Evolutionary conservation across 2,113 vertebrate genomes (phyloP).

Genomic region (Synchiropus splendidus): DNA sequence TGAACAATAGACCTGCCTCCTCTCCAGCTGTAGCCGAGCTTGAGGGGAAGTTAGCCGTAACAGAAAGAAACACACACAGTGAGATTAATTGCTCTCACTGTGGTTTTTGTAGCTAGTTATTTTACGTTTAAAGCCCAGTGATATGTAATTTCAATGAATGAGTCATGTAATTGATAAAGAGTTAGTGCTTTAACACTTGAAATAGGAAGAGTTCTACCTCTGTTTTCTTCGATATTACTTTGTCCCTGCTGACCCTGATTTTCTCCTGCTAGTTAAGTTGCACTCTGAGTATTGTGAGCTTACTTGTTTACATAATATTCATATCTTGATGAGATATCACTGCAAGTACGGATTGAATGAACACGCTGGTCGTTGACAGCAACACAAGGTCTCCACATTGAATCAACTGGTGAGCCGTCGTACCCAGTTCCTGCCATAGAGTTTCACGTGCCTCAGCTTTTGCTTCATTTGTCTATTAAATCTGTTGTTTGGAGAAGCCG

Average conservation of each 20-base stretch:
- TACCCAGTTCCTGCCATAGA: conserved; percentile 16
- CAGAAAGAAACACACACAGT: conserved; percentile 28
- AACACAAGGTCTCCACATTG: neutral
- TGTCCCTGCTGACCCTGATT: no score
- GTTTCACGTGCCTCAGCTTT: conserved; percentile 23
- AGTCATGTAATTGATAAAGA: neutral
- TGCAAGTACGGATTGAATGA: conserved; percentile 28
- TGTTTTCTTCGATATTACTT: no score
- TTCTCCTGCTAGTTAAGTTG: no score
- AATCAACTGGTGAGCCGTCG: conserved; percentile 22
- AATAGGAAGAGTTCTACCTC: neutral
- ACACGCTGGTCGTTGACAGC: conserved; percentile 5
- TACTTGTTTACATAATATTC: no score
- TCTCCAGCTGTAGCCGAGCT: conserved; percentile 46
- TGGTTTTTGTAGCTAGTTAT: neutral
- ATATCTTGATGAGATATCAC: no score
- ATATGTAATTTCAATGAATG: neutral
- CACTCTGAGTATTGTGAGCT: no score
- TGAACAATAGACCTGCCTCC: conserved; percentile 51
- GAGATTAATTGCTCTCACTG: conserved; percentile 26
- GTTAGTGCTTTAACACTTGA: no score
- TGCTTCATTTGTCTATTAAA: conserved; percentile 49
- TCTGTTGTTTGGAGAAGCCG: conserved; percentile 40
- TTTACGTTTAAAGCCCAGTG: neutral
- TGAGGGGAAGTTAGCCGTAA: conserved; percentile 41